These are phyloP conservation scores for Pygoscelis antarcticus DNA, from an alignment of 2,113 vertebrate genomes.

Conservation along the genomic window DNA sequence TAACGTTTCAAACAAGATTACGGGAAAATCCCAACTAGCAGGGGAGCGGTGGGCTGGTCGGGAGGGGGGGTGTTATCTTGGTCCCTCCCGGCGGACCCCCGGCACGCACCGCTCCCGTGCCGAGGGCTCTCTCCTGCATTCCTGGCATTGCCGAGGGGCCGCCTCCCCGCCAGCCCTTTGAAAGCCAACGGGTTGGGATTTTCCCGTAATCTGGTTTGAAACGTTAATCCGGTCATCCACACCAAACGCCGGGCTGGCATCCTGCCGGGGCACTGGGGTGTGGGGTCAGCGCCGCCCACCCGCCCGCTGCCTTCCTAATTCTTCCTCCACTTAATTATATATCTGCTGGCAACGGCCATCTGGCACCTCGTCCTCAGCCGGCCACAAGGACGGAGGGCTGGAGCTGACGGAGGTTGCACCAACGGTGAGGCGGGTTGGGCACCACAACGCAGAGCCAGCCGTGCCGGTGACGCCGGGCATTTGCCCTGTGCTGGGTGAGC, in stretches of 20 bases:
- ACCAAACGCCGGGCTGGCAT: conserved; percentile 31
- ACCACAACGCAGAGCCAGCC: neutral
- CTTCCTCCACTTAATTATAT: conserved; percentile 27
- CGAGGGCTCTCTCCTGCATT: conserved; percentile 27
- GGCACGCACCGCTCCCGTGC: neutral
- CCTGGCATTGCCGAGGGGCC: conserved; percentile 59
- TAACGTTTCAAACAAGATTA: no score
- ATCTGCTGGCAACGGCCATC: conserved; percentile 30
- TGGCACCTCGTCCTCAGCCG: conserved; percentile 18
- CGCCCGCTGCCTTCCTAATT: neutral
- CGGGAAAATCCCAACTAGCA: no score
- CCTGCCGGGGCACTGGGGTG: neutral
- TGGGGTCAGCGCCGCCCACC: neutral
- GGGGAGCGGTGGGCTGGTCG: neutral
- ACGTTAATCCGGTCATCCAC: conserved; percentile 46
- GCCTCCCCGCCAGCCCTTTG: conserved; percentile 13
- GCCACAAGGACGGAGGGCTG: neutral
- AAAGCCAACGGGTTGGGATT: conserved; percentile 34
- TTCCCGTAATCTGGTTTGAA: conserved; percentile 44
- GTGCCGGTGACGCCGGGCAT: accelerated
- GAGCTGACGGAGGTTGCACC: neutral
- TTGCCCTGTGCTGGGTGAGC: neutral
- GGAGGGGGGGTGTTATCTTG: neutral
- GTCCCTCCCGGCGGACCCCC: neutral
- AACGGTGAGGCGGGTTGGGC: accelerated